Evolutionary conservation across 2,113 vertebrate species (phyloP), one percentile per base, ranked within the genome.

Genomic region (Alexandromys fortis): DNA sequence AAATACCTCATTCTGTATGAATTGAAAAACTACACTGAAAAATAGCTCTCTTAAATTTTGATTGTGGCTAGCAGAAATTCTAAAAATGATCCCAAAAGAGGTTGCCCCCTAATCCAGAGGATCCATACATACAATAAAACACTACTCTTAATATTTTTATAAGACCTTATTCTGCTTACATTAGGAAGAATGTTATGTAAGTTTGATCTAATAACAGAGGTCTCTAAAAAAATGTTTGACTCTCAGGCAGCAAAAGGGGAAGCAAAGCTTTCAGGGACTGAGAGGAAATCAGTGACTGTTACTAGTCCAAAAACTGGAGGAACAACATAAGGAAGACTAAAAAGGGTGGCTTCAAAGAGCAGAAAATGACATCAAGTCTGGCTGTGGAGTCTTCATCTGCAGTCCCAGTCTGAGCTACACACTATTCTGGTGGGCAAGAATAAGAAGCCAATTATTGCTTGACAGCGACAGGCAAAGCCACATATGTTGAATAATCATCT

Each of bases 311-410:
- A 73, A 85, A 1, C 1, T n/a, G 38, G 76, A 73, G 1, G 33
- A 12, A 1, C 1, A 3, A 28, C 6, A 6, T 28, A 61, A 42
- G n/a, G 47, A 83, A 5, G 38, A 88, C 22, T 28, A 38, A 58
- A 42, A 12, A 61, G 22, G 22, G 58, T 38, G 55, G 11, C 22
- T 21, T 61, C 12, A 5, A 82, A 22, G 35, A 7, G 35, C 21
- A 26, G 52, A 61, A 58, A 82, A 38, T 4, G 2, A 24, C 11
- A 26, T 1, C 22, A 26, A 73, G 19, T 38, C 72, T 73, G n/a
- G 1, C 2, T 0, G 2, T 33, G 17, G 10, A 26, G 24, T 28
- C 21, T 47, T 63, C 13, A 16, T 63, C 55, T 19, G 13, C 22
- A 61, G 22, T 24, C 30, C 33, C 19, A 33, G 5, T 79, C 28